Base-by-base conservation (phyloP, 2,888 invertebrate genomes). In the Andrena fulva region DNA sequence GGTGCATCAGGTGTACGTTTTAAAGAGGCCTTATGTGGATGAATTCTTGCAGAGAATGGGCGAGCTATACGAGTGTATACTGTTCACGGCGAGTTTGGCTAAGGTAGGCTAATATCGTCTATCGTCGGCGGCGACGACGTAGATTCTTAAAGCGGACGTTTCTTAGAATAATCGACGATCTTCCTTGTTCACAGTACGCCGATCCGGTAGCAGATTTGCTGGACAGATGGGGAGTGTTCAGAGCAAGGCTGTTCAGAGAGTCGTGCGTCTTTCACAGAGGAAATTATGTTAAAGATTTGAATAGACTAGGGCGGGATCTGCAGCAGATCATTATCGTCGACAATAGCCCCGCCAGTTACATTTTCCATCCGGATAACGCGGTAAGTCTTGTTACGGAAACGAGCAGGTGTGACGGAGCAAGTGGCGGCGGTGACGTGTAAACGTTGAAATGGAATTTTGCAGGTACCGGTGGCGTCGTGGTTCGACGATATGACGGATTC, bases 321-420 rank as follows among this genome's bases (percentile, higher is more conserved):
- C 97, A 98, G 92, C 98, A 98, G 94, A 98, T 99, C 92, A 97
- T 99, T 92, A 99, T 99, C 93, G 98, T 99, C 90, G 99, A 99
- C 96, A 99, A 99, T 95, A 99, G 99, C 92, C 99, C 99, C 92
- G 99, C 99, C 93, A 99, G 99, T 89, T 99, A 99, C 95, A 99
- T 99, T 96, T 99, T 99, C 97, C 99, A 99, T 96, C 99, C 99
- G 93, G 99, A 99, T 94, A 99, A 99, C 95, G 99, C 99, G 95
- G 99, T 99, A 95, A 97, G 98, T 96, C 75, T 75, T 70, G 48
- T 29, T 27, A 20, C 20, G 20, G 35, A 60, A 10, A 6, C n/a
- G 29, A 63, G 29, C 16, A 0, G 20, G 2, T 62, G 50, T 12
- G 10, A 8, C 33, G 6, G 7, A 31, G 4, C 42, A 20, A 5